A percentile compares a stretch with the other conserved stretches of the same genome.
These are phyloP conservation scores for Tribolium castaneum DNA, from an alignment of 1,140 invertebrate genomes.

Conservation along the genomic window DNA sequence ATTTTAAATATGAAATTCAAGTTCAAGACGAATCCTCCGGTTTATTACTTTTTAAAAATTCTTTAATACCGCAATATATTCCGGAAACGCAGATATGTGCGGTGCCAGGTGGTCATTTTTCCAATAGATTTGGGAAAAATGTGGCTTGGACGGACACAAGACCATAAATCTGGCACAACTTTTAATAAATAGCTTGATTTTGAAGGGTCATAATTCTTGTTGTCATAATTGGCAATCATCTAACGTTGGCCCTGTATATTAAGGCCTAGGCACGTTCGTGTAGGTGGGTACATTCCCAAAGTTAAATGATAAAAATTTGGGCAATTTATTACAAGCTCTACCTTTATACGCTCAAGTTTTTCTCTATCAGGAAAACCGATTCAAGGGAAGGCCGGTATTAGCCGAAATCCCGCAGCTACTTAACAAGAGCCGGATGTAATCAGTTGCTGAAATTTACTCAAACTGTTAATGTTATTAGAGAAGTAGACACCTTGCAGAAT, in stretches of 20 bases:
- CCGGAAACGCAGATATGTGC: neutral
- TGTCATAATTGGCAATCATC: slow-evolving; percentile 34
- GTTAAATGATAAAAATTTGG: slow-evolving; percentile 2
- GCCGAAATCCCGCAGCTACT: neutral
- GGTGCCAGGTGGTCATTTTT: neutral
- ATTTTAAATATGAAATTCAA: no score
- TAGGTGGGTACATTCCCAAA: neutral
- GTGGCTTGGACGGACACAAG: neutral
- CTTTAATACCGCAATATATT: neutral
- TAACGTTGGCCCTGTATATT: neutral
- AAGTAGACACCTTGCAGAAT: neutral
- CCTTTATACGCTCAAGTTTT: neutral
- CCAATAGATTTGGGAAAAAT: neutral
- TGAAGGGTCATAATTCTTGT: slow-evolving; percentile 34
- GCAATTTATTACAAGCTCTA: neutral
- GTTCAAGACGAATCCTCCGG: neutral
- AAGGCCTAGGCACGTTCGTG: neutral
- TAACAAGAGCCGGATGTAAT: slow-evolving; percentile 4
- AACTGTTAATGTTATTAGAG: slow-evolving; percentile 1
- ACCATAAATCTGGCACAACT: neutral
- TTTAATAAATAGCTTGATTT: slow-evolving; percentile 33
- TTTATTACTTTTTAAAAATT: neutral
- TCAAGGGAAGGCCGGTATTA: neutral
- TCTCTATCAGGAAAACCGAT: neutral
- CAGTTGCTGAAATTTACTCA: slow-evolving; percentile 10